phyloP scores from a whole-genome alignment of 2,888 invertebrate species.

The Cephalotes varians region DNA sequence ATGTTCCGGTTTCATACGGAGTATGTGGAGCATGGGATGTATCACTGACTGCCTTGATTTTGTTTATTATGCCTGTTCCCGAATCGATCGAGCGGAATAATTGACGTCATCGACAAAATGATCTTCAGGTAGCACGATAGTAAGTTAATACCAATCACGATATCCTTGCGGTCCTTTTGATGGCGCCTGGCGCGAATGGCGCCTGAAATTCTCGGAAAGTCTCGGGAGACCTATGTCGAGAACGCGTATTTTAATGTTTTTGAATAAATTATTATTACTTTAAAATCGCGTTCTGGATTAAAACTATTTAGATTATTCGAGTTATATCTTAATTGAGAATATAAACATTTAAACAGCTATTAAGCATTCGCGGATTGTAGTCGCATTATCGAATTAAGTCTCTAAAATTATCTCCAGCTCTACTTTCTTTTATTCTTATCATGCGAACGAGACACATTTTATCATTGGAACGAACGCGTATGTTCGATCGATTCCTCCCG shows the following conservation, averaged over 20 bases:
- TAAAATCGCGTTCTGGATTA: not conserved
- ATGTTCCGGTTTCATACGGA: not conserved
- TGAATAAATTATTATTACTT: not conserved
- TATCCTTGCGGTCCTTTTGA: not conserved
- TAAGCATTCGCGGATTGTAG: not conserved
- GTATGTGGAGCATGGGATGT: slow-evolving; percentile 16
- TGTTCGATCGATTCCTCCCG: slow-evolving; percentile 73
- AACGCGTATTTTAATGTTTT: not conserved
- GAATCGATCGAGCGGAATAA: slow-evolving; percentile 32
- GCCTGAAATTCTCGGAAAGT: not conserved
- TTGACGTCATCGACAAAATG: not conserved
- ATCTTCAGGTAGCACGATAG: not conserved
- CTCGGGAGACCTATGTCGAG: not conserved
- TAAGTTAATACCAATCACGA: not conserved
- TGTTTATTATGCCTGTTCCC: slow-evolving; percentile 11
- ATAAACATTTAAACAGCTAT: not conserved
- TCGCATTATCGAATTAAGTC: not conserved
- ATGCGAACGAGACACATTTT: not conserved
- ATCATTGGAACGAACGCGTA: not conserved
- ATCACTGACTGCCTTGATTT: not conserved
- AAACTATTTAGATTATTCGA: not conserved
- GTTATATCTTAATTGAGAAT: not conserved
- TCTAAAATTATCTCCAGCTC: not conserved
- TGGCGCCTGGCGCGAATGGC: too few relatives aligned
- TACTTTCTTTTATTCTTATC: not conserved